Base-by-base conservation (phyloP, 30 jellyfish, hydroid and myxozoan species). In the Sanderia malayensis region DNA sequence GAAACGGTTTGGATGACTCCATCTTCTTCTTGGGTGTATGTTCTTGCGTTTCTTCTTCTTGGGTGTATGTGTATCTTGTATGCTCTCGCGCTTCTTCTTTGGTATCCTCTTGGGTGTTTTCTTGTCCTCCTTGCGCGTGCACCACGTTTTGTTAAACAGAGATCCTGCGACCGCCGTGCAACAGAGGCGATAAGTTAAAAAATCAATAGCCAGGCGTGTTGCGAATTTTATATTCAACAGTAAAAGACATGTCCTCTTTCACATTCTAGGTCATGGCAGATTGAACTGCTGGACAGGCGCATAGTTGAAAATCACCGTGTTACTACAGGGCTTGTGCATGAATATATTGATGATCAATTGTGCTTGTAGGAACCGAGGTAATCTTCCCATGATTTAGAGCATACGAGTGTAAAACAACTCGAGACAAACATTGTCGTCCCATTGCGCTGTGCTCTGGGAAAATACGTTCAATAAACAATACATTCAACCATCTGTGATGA, bases 271-370 rank as follows among this genome's bases (percentile, higher is more conserved):
- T 49, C 64, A 49, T 19, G 18, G 27, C 8, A 49, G 27, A 49
- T 4, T 49, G 64, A 49, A 11, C 18, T 49, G 27, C 8, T 4
- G 3, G 25, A 49, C 24, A 49, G n/a, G 8, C 64, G 64, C 3
- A 4, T 9, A 9, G 27, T 9, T 7, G 87, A 45, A 61, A 76
- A 63, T 37, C 31, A 30, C n/a, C 73, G 67, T 66, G 87, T 62
- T 61, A 61, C 80, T 63, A 66, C 27, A 61, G 80, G 13, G 71
- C 67, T 32, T 26, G 44, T 15, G 73, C 87, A 76, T 76, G 87
- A 76, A 76, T 76, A 62, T 31, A 61, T 61, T 61, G 78, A 76
- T 76, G 80, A 76, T 80, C 62, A 23, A 52, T 74, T 37, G 80
- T 11, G 87, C 61, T 24, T 66, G 32, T 61, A 74, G 79, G 61